phyloP scores from a whole-genome alignment of 2,113 vertebrate genomes.

The Sula dactylatra region DNA sequence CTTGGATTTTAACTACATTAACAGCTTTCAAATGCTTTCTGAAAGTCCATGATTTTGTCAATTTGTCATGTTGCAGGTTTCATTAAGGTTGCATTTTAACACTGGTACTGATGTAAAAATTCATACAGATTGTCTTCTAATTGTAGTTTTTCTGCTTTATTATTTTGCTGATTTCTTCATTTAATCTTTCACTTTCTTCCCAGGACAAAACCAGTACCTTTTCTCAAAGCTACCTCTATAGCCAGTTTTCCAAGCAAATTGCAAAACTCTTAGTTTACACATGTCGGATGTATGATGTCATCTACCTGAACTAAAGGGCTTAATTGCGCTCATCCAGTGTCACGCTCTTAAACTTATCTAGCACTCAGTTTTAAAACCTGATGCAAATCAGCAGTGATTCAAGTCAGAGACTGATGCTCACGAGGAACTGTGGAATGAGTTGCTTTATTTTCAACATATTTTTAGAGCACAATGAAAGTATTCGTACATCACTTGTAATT shows the following conservation, averaged over 20 bases:
- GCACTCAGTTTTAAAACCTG: background rate
- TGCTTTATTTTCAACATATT: background rate
- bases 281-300: background rate
- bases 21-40: background rate
- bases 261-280: background rate
- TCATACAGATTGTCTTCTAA: background rate
- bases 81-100: background rate
- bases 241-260: background rate
- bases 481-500: background rate
- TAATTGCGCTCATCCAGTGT: background rate
- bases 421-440: background rate
- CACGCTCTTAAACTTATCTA: background rate
- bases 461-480: background rate
- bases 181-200: background rate
- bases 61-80: background rate
- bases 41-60: background rate
- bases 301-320: background rate
- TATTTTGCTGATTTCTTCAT: background rate
- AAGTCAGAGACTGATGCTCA: background rate
- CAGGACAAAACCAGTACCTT: background rate
- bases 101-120: no score
- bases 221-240: background rate
- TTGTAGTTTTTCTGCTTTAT: background rate
- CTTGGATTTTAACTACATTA: background rate
- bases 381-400: background rate